Conservation (phyloP, 2,888 invertebrate genomes). For the Drosophila aldrichi region DNA sequence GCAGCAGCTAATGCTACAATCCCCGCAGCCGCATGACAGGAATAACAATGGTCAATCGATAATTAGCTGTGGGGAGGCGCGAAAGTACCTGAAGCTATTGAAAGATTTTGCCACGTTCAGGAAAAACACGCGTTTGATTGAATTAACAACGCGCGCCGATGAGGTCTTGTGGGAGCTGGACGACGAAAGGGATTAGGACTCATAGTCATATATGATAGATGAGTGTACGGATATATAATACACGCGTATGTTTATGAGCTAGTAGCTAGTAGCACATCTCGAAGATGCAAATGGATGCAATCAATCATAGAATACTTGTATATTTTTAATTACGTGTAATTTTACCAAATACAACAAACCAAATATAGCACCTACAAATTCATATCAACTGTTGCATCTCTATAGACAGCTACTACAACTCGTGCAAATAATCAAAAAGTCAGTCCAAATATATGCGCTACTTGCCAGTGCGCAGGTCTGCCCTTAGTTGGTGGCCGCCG, state of each 20-base stretch:
- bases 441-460: slow-evolving; percentile 44
- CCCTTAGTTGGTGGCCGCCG: slow-evolving; percentile 57
- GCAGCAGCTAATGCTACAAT: slow-evolving; percentile 1
- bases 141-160: slow-evolving; percentile 82
- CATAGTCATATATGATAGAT: not conserved
- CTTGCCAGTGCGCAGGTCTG: slow-evolving; percentile 61
- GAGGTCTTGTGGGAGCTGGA: slow-evolving; percentile 81
- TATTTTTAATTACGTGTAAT: slow-evolving; percentile 50
- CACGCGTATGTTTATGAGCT: slow-evolving; percentile 10
- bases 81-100: slow-evolving; percentile 81
- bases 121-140: slow-evolving; percentile 83
- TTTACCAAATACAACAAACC: slow-evolving; percentile 56
- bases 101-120: slow-evolving; percentile 82
- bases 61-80: slow-evolving; percentile 76
- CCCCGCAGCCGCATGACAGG: slow-evolving; percentile 54
- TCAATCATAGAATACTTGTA: slow-evolving; percentile 55
- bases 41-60: slow-evolving; percentile 39
- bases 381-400: slow-evolving; percentile 7
- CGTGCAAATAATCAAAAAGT: slow-evolving; percentile 21
- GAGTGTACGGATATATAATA: slow-evolving; percentile 3
- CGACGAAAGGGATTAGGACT: slow-evolving; percentile 60
- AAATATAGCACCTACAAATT: slow-evolving; percentile 37
- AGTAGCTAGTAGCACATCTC: slow-evolving; percentile 52
- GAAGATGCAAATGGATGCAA: slow-evolving; percentile 67
- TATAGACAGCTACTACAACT: not conserved